Base-by-base conservation (phyloP, 37 sponge, comb jelly and placozoan genomes). In the Bolinopsis microptera region DNA sequence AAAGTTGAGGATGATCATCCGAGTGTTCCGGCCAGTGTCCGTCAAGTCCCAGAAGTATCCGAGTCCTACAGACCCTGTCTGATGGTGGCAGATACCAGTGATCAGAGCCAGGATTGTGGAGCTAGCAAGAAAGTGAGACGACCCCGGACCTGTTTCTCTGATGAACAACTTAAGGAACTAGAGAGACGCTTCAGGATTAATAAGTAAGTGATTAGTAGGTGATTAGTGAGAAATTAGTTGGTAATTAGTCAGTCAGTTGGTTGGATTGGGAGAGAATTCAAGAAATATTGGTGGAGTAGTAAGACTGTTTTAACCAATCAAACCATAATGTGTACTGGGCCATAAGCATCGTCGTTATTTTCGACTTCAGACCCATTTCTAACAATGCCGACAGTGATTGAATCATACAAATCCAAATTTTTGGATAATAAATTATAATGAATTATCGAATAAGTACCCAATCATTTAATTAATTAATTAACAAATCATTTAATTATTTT, bases 41-140 rank as follows among this genome's bases (percentile, higher is more conserved):
- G 61, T 13, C 61, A 48, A 13, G 61, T 48, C 61, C 61, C 61
- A 48, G 61, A 48, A 48, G 61, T 48, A 13, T 48, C 61, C 9
- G 82, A 80, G 22, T 24, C 38, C 1, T 80, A 80, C 82, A 28
- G 82, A 22, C 82, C 82, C 0, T 80, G 82, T 35, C 82, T 32
- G 37, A 80, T 80, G 82, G 82, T 80, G 37, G 82, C 82, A 34
- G 82, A 80, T 22, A 80, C 82, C 82, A 80, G 82, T 22, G 82
- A 80, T 22, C 82, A 80, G 37, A 35, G 38, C 2, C 38, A 35
- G 35, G 38, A 35, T 80, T 32, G 38, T 80, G 82, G 82, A 35
- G 35, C 82, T 22, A 35, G 38, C 82, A 80, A 35, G 82, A 80
- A 80, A 37, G 82, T 35, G 5, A 2, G 82, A 37, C 16, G 82